Percentiles rank a stretch among this genome's conserved stretches.
phyloP scores from a whole-genome alignment of 2,888 invertebrate genomes.

The Trachelus troglodyta region DNA sequence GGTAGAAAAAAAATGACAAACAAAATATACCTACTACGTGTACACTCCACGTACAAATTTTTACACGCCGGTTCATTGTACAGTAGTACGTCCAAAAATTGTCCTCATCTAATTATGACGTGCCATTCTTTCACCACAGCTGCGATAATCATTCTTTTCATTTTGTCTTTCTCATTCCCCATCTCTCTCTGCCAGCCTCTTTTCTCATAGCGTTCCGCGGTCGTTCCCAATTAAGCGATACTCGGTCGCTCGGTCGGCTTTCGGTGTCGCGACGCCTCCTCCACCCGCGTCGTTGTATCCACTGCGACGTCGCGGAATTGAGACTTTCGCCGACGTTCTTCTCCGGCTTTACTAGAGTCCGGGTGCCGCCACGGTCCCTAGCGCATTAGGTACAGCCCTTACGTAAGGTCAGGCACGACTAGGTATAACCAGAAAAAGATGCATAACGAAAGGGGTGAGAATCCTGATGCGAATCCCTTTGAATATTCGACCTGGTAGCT shows the following conservation, averaged over 20 bases:
- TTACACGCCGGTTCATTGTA: not conserved
- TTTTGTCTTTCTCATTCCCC: not conserved
- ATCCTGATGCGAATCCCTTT: not conserved
- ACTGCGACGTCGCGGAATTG: not conserved
- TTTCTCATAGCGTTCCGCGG: not conserved
- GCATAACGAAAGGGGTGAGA: not conserved
- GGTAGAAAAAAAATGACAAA: not conserved
- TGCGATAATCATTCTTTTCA: not conserved
- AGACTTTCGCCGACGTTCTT: not conserved
- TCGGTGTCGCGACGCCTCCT: not conserved
- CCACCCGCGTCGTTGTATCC: not conserved
- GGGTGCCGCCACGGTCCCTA: not conserved
- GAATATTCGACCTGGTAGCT: not conserved
- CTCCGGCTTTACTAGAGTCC: not conserved
- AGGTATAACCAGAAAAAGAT: not conserved
- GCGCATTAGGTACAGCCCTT: not conserved
- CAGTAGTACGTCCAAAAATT: not conserved
- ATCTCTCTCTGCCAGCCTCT: not conserved
- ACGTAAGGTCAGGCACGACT: not conserved
- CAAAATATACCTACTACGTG: not conserved
- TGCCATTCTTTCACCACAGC: not conserved
- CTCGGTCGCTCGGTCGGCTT: not conserved
- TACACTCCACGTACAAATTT: not conserved
- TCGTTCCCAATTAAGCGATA: not conserved
- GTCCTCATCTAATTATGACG: slow-evolving; percentile 19